Conservation (phyloP, 2,113 vertebrate genomes). For the Misgurnus anguillicaudatus region DNA sequence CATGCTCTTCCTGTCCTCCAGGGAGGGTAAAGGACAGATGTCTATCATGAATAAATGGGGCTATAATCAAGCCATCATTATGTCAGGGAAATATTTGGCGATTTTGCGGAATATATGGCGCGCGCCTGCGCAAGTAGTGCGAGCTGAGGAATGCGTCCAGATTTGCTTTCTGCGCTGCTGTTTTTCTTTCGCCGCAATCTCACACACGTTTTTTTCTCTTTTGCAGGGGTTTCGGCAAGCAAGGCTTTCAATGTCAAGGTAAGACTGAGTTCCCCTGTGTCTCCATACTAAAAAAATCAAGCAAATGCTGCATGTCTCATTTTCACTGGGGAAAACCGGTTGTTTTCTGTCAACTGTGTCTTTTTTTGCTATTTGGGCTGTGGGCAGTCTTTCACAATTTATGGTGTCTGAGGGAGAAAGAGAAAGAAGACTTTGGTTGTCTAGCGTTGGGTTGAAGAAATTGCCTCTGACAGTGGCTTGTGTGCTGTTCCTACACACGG, state of each 20-base stretch:
- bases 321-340: not conserved
- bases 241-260: conserved; percentile 58
- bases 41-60: not conserved
- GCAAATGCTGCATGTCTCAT: not conserved
- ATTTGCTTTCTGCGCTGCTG: not conserved
- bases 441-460: not conserved
- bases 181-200: not conserved
- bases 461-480: not conserved
- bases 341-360: not conserved
- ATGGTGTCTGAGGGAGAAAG: not conserved
- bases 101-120: conserved; percentile 35
- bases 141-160: conserved; percentile 33
- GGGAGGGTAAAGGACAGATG: not conserved
- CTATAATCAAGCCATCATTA: conserved; percentile 5
- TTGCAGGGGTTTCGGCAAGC: conserved; percentile 56
- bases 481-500: not conserved
- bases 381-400: not conserved
- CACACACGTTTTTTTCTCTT: conserved; percentile 23
- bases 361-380: not conserved
- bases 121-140: not conserved
- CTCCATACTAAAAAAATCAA: not conserved
- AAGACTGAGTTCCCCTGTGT: conserved; percentile 8
- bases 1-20: not conserved
- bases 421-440: not conserved
- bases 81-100: not conserved